Evolutionary conservation across 2,113 vertebrate genomes (phyloP).

Genomic region (Boulengeromyrus knoepffleri): DNA sequence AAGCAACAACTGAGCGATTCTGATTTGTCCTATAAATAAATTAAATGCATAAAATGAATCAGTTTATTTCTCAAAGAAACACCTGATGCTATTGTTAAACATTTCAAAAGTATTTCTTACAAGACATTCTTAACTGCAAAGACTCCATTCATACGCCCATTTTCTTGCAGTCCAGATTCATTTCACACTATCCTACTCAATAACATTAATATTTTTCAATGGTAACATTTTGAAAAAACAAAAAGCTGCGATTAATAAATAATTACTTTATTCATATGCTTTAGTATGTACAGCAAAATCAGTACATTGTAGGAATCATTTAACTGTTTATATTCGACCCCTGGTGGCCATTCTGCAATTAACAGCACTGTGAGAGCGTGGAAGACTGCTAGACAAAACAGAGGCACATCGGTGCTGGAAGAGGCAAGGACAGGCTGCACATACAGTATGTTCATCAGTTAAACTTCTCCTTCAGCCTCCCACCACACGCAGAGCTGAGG

Average conservation of each 20-base stretch:
- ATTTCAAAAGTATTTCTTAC: not conserved
- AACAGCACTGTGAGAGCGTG: not conserved
- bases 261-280: not conserved
- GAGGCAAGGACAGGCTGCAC: not conserved
- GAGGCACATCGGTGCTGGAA: not conserved
- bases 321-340: not conserved
- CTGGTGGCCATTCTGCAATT: not conserved
- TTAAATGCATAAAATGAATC: not conserved
- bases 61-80: not conserved
- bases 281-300: not conserved
- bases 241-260: too few relatives aligned
- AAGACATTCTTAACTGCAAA: not conserved
- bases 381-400: not conserved
- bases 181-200: not conserved
- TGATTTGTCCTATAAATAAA: not conserved
- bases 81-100: not conserved
- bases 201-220: not conserved
- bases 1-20: not conserved
- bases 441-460: not conserved
- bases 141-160: not conserved
- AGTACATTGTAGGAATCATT: not conserved
- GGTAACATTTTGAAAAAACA: too few relatives aligned
- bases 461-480: too few relatives aligned
- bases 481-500: too few relatives aligned
- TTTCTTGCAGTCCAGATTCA: not conserved